Conservation (phyloP, 1,140 invertebrate species). For the Scaptomyza graminum region DNA sequence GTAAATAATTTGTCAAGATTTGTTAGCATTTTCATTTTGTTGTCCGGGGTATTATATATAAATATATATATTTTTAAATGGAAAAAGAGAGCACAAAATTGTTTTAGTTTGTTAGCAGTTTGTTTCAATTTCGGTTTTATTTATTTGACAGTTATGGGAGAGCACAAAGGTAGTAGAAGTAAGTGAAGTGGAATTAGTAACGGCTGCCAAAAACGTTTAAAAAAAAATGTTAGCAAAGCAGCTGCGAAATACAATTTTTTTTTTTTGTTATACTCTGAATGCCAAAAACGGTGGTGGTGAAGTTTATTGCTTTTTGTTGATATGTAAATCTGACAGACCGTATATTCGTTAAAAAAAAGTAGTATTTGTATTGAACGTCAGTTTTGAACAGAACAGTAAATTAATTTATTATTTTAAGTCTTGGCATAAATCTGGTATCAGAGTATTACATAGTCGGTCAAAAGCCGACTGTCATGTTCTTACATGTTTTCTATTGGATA, state of each 20-base stretch:
- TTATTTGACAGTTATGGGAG: slow-evolving; percentile 38
- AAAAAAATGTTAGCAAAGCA: slow-evolving; percentile 66
- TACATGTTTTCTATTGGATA: slow-evolving; percentile 37
- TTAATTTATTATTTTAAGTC: no score
- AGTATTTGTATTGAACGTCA: no score
- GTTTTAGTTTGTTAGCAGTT: slow-evolving; percentile 67
- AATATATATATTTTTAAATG: slow-evolving; percentile 15
- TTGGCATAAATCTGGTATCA: not conserved
- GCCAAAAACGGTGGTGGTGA: not conserved
- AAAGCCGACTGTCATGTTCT: not conserved
- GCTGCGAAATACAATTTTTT: slow-evolving; percentile 37
- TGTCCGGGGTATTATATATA: slow-evolving; percentile 7
- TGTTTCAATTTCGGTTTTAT: slow-evolving; percentile 29
- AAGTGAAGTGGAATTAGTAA: slow-evolving; percentile 46
- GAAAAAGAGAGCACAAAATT: slow-evolving; percentile 61
- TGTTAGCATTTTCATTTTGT: slow-evolving; percentile 52
- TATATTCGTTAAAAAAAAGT: no score
- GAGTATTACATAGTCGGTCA: not conserved
- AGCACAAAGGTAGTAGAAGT: slow-evolving; percentile 50
- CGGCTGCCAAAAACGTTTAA: slow-evolving; percentile 51
- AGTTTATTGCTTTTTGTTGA: not conserved
- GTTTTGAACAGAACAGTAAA: no score
- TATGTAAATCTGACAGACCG: not conserved
- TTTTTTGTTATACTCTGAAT: slow-evolving; percentile 55
- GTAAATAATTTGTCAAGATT: slow-evolving; percentile 58